phyloP scores from a whole-genome alignment of 2,113 vertebrate genomes.

The Grammatotria lemairii region DNA sequence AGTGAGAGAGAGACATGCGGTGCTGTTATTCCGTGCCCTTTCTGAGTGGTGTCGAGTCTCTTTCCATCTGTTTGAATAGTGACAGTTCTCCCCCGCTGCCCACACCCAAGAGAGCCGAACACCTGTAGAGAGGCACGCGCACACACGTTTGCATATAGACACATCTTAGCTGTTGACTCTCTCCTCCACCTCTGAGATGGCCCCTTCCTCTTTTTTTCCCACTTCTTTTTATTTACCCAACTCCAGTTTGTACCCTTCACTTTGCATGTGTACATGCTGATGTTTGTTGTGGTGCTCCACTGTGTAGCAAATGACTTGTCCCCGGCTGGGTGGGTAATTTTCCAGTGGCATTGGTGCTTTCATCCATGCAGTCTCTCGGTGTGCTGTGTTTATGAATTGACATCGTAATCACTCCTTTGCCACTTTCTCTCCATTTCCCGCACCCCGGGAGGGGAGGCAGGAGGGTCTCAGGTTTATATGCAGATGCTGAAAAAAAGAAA shows the following conservation, averaged over 20 bases:
- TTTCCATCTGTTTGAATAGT: constrained; percentile 13
- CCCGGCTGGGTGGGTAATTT: constrained; percentile 35
- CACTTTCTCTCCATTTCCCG: constrained; percentile 28
- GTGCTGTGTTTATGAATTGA: constrained; percentile 41
- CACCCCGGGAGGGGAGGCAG: background rate
- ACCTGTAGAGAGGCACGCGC: background rate
- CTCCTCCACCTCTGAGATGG: background rate
- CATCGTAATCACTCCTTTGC: constrained; percentile 45
- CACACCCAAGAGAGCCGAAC: background rate
- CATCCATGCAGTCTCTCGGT: constrained; percentile 36
- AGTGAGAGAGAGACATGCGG: background rate
- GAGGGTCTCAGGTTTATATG: constrained; percentile 7
- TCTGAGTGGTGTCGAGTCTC: background rate
- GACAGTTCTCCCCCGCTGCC: background rate
- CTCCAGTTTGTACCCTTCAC: background rate
- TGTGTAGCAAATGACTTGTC: constrained; percentile 27
- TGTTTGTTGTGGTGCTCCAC: constrained; percentile 17
- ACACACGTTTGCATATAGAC: background rate
- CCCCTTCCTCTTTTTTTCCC: background rate
- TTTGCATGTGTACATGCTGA: background rate
- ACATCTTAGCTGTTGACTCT: background rate
- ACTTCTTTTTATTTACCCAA: background rate
- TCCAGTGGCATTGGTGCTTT: constrained; percentile 33
- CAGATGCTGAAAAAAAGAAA: background rate
- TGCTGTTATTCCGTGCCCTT: background rate